These are phyloP conservation scores for Perithous albicinctus DNA, from an alignment of 2,888 invertebrate genomes.

Conservation along the genomic window DNA sequence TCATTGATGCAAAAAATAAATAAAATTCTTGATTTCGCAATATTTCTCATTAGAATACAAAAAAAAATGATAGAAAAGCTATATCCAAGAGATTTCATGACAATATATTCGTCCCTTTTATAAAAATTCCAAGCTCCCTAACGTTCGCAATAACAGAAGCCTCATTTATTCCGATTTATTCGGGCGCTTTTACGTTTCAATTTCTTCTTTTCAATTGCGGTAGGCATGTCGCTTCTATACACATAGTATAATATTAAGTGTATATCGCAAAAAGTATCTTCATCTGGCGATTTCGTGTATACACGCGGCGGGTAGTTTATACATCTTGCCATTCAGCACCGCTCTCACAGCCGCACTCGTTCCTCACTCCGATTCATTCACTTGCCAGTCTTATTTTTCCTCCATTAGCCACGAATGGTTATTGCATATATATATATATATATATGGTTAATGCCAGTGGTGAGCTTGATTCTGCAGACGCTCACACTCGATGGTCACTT, in stretches of 20 bases:
- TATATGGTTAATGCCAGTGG: not conserved
- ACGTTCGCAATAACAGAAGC: not conserved
- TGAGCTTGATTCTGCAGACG: conserved; percentile 30
- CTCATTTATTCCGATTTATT: not conserved
- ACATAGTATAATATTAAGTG: not conserved
- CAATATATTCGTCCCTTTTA: not conserved
- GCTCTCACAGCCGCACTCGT: conserved; percentile 3
- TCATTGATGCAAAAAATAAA: too few species aligned
- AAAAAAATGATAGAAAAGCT: too few species aligned
- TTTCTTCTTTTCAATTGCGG: not conserved
- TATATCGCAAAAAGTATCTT: not conserved
- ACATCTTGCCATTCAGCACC: conserved; percentile 17
- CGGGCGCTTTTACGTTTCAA: not conserved
- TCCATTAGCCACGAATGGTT: conserved; percentile 39
- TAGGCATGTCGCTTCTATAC: not conserved
- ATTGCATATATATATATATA: conserved; percentile 9
- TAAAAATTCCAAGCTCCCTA: not conserved
- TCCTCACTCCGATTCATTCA: conserved; percentile 47
- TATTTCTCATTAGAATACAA: too few species aligned
- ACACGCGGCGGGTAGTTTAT: not conserved
- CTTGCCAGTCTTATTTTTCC: conserved; percentile 48
- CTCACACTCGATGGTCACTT: conserved; percentile 43
- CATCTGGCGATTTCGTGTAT: not conserved
- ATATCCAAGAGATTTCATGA: not conserved
- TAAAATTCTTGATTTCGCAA: too few species aligned